Percentiles rank a stretch among this genome's conserved stretches.
Conservation (phyloP, 2,888 invertebrate species). For the Nomada lathburiana region DNA sequence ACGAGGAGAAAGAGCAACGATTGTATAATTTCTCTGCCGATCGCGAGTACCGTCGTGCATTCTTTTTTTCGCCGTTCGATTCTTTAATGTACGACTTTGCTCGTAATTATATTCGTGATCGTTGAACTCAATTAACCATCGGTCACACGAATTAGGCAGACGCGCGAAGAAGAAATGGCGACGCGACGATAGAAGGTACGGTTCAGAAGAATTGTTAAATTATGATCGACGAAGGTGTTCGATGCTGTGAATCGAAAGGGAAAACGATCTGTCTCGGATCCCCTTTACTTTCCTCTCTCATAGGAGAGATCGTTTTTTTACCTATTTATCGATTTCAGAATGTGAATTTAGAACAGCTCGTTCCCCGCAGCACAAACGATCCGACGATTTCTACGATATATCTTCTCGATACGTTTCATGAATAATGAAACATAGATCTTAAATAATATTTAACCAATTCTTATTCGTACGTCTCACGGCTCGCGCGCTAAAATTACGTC, state of each 20-base stretch:
- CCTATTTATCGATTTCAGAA: constrained; percentile 67
- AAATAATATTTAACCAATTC: no score
- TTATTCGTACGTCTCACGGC: no score
- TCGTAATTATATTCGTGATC: background rate
- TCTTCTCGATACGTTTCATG: no score
- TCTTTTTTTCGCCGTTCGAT: background rate
- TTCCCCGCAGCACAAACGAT: background rate
- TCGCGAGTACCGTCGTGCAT: constrained; percentile 18
- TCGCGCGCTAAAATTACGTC: background rate
- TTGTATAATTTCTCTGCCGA: constrained; percentile 65
- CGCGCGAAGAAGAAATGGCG: no score
- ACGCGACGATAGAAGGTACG: no score
- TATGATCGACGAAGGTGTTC: background rate
- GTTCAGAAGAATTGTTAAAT: no score
- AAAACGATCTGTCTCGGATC: constrained; percentile 28
- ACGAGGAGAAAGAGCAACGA: constrained; percentile 44
- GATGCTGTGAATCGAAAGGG: constrained; percentile 41
- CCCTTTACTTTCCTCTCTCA: constrained; percentile 30
- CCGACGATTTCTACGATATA: no score
- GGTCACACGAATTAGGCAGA: no score
- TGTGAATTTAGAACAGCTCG: constrained; percentile 66
- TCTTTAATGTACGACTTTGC: background rate
- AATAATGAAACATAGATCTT: no score
- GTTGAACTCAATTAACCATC: no score
- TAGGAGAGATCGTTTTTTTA: constrained; percentile 52